Base-by-base conservation (phyloP, 2,113 vertebrate genomes). In the Hoplias malabaricus region DNA sequence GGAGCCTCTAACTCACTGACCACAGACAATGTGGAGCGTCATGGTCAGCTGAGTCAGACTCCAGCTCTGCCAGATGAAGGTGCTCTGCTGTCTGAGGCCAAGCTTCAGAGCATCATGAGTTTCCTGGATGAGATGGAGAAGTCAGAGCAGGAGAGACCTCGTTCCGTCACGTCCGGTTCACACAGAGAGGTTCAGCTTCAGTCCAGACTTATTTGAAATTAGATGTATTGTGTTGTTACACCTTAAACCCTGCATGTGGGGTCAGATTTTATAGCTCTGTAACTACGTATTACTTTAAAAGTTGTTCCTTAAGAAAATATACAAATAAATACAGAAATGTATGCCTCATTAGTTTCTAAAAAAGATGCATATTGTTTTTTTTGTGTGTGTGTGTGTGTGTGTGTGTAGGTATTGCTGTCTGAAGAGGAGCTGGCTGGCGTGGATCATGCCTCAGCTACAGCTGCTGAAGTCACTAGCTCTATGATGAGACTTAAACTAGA, bases 61-160 rank as follows among this genome's bases (percentile, higher is more conserved):
- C 84, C 85, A 0, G 87, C 84, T 0, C 86, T 92, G 62, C 90
- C 93, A 0, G 94, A 95, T 11, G 92, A 93, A 0, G 94, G 95
- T 19, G 91, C 93, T 0, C 87, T 99, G 75, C 94, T 99, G 2
- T 98, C 97, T 0, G 97, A 98, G 84, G 96, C 96, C 84, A 98
- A 98, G 76, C 93, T 98, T 43, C 95, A 96, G 82, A 96, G 93
- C 87, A 97, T 99, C 88, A 94, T 98, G 92, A 97, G 91, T 71
- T 99, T 99, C 80, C 86, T 99, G 87, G 95, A 96, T 0, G 96
- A 98, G 90, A 98, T 98, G 96, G 96, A 99, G 91, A 93, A 91
- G 63, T 94, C 94, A 0, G 95, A 94, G 16, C 95, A 94, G 89
- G 96, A 95, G 84, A 82, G 86, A 14, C 94, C 93, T 0, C 89